Base-by-base conservation (phyloP, 2,113 vertebrate genomes). In the Oncorhynchus gorbuscha region DNA sequence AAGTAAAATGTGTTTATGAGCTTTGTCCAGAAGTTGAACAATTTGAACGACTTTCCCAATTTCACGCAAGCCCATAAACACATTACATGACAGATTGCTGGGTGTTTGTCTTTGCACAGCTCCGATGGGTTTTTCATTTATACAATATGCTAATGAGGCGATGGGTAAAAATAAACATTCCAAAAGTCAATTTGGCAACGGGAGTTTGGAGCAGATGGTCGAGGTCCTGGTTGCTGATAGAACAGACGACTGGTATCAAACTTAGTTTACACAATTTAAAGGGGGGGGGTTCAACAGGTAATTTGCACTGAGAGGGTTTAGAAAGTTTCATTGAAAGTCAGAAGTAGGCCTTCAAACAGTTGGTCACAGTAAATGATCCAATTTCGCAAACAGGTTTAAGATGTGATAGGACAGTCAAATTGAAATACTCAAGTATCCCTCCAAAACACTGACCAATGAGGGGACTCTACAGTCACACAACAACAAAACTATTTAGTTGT, bases 151-250 rank as follows among this genome's bases (percentile, higher is more conserved):
- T 72, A 67, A 72, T 68, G 74, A 28, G 51, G 71, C 4, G 51
- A 73, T 30, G 28, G 68, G 59, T 71, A 69, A 69, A 76, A 61
- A 35, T 35, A 30, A 76, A 76, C n/a, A 72, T 71, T 68, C 67
- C 35, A 73, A 72, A 58, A 72, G 69, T 73, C 32, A 69, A 72
- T 76, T 76, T 73, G 74, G 68, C 49, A 39, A 22, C 12, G 18
- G 12, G 58, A 70, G 22, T 74, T 13, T 14, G 24, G 71, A 81
- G 39, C 79, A 81, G 74, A 76, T 81, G 79, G 79, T 11, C 5
- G 14, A 28, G 16, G 6, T 74, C 72, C 51, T 67, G 51, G 28
- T 48, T 48, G 72, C 65, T 78, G 72, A 73, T 78, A 16, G 71
- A 69, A 45, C 64, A 20, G 65, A 16, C 71, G 45, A 51, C 26